A percentile compares a stretch with the other conserved stretches of the same genome.
phyloP scores from a whole-genome alignment of 1,140 invertebrate species.

The Leptinotarsa defecta region DNA sequence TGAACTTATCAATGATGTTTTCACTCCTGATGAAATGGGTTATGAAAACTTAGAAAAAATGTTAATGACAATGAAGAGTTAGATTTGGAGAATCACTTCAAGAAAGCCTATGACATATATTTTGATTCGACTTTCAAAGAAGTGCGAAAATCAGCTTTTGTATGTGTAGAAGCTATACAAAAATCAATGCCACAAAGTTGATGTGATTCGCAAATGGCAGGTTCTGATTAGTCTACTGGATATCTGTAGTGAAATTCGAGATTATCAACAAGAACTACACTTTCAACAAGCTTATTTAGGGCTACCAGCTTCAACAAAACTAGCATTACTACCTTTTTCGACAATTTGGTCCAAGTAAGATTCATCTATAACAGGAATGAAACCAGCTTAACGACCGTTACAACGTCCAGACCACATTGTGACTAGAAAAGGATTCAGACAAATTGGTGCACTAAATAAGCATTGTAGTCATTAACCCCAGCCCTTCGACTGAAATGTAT shows the following conservation, averaged over 20 bases:
- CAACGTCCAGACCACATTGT: background rate
- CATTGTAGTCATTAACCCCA: too few relatives aligned
- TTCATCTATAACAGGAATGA: background rate
- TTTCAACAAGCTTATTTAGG: background rate
- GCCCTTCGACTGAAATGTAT: too few relatives aligned
- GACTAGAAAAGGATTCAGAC: background rate
- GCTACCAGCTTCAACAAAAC: background rate
- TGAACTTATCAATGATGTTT: too few relatives aligned
- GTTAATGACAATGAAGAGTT: background rate
- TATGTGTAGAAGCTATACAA: background rate
- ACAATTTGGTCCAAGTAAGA: background rate
- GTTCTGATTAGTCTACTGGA: background rate
- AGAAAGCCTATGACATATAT: background rate
- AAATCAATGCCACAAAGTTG: background rate
- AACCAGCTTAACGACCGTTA: background rate
- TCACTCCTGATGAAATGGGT: background rate
- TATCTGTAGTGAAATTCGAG: background rate
- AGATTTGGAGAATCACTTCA: background rate
- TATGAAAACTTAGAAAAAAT: background rate
- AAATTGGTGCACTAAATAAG: background rate
- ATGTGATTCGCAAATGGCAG: background rate
- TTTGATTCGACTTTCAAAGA: background rate
- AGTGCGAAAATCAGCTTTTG: background rate
- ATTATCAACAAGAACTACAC: background rate
- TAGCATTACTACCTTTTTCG: background rate